phyloP scores from a whole-genome alignment of 2,888 invertebrate species.

The Cyaniris semiargus region DNA sequence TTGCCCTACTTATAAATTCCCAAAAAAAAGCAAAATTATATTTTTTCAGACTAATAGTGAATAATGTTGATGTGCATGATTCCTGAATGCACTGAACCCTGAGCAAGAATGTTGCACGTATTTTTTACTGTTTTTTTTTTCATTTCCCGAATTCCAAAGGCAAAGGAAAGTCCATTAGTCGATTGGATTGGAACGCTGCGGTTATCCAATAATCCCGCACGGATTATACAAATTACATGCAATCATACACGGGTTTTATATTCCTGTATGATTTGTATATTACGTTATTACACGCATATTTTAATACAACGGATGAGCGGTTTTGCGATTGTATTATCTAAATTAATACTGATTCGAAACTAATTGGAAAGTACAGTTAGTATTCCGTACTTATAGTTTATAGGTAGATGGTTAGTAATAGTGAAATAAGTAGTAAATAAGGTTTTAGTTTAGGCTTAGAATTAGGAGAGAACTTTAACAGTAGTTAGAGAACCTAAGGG shows the following conservation, averaged over 20 bases:
- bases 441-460: neutral
- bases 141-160: slow-evolving; percentile 58
- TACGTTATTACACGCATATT: slow-evolving; percentile 6
- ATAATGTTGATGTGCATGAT: slow-evolving; percentile 71
- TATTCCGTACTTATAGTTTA: neutral
- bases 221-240: slow-evolving; percentile 42
- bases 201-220: slow-evolving; percentile 43
- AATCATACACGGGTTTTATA: slow-evolving; percentile 25
- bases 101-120: slow-evolving; percentile 78
- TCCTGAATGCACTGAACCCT: slow-evolving; percentile 74
- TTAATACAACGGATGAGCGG: neutral
- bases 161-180: slow-evolving; percentile 69
- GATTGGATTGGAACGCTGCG: slow-evolving; percentile 60
- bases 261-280: neutral
- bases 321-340: neutral
- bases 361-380: neutral
- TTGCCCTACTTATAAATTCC: neutral
- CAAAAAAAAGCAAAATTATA: neutral
- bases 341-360: neutral
- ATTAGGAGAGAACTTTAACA: neutral
- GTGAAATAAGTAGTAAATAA: neutral
- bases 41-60: slow-evolving; percentile 25
- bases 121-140: slow-evolving; percentile 55
- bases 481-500: too few species aligned
- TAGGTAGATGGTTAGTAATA: neutral